Evolutionary conservation across 1,140 invertebrate genomes (phyloP), one percentile per base, ranked within the genome.

Genomic region (Brachystomella parvula): DNA sequence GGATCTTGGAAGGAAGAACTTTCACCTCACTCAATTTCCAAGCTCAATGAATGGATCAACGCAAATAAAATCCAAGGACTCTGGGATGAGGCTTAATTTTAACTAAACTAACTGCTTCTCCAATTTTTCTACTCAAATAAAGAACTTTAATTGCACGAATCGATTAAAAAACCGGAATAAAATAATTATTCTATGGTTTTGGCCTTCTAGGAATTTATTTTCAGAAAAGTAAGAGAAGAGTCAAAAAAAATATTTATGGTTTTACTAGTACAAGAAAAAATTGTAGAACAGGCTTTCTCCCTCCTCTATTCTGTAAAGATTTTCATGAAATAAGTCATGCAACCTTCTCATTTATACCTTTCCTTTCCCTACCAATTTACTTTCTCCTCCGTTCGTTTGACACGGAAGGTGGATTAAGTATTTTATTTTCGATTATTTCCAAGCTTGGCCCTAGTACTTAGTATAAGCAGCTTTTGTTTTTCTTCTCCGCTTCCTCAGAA

Each of bases 11-110:
- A 67, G 33, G 68, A 70, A 53, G 70, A 70, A 61, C 26, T 74
- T 44, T 64, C 63, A 17, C 79, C 83, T 0, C 85, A 89, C 72
- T 75, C 89, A 67, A 82, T 84, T 2, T 73, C 63, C 29, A 67
- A 72, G 47, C 60, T 74, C 26, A 66, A 74, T 61, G 47, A 61
- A 15, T 74, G 72, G 72, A 69, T 68, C n/a, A 19, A 61, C 9
- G 58, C 58, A 30, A 71, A 73, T 39, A 33, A 30, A 64, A 72
- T 72, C 35, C 64, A 60, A 32, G 68, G 64, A 3, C 39, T 68
- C 2, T 64, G 26, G n/a, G 24, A 58, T 58, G 49, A 53, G 6
- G 24, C 3, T 53, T 53, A 12, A 9, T 44, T 44, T 6, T 9
- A 53, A 26, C n/a, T n/a, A n/a, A n/a, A n/a, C n/a, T n/a, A n/a